Conservation (phyloP, 2,888 invertebrate species). For the Gortyna flavago region DNA sequence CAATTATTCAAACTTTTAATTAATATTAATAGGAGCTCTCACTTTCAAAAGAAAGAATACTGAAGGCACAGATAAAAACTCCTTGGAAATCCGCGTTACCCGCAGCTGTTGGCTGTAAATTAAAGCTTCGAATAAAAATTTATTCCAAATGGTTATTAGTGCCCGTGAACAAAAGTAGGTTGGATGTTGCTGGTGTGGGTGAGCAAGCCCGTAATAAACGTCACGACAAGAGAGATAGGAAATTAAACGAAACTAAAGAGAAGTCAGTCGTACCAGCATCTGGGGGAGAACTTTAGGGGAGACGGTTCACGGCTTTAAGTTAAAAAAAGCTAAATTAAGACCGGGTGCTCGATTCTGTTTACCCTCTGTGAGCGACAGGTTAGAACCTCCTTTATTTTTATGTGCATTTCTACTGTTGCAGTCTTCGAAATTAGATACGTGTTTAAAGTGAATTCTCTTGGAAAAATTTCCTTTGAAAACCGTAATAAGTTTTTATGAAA, state of each 20-base stretch:
- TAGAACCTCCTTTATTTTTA: slow-evolving; percentile 77
- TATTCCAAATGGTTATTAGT: slow-evolving; percentile 87
- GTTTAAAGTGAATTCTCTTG: slow-evolving; percentile 40
- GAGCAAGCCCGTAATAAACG: slow-evolving; percentile 84
- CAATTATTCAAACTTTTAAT: slow-evolving; percentile 90
- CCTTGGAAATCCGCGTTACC: slow-evolving; percentile 88
- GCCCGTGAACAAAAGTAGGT: slow-evolving; percentile 80
- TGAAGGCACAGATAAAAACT: slow-evolving; percentile 86
- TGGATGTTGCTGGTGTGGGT: slow-evolving; percentile 78
- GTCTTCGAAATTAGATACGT: slow-evolving; percentile 58
- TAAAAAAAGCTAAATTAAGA: slow-evolving; percentile 83
- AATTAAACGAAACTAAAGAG: slow-evolving; percentile 89
- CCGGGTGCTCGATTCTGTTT: slow-evolving; percentile 83
- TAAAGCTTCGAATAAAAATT: slow-evolving; percentile 85
- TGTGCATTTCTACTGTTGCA: slow-evolving; percentile 50
- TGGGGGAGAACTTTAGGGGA: slow-evolving; percentile 81
- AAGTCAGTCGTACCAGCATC: slow-evolving; percentile 83
- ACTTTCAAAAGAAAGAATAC: slow-evolving; percentile 89
- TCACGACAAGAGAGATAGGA: slow-evolving; percentile 87
- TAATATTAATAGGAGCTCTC: slow-evolving; percentile 90
- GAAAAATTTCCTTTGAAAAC: slow-evolving; percentile 28
- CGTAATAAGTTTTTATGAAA: slow-evolving; percentile 26
- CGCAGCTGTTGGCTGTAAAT: slow-evolving; percentile 89
- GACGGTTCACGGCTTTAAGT: slow-evolving; percentile 58
- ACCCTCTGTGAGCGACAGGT: slow-evolving; percentile 84